Evolutionary conservation across 2,888 invertebrate species (phyloP).

Genomic region (Noctua comes): DNA sequence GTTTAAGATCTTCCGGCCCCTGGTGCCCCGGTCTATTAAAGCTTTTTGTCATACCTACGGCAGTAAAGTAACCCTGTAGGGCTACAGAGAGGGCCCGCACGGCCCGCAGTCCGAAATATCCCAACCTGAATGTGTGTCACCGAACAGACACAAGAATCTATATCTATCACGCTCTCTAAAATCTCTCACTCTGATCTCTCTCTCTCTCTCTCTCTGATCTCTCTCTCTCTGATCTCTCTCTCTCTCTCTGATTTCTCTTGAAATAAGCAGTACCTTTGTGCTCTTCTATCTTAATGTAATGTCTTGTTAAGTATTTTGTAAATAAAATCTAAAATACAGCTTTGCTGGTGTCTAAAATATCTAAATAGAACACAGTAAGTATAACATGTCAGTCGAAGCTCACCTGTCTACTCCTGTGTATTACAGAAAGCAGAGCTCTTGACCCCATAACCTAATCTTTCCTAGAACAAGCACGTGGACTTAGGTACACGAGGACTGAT

Average conservation of each 20-base stretch:
- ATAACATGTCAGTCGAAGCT: neutral
- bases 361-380: neutral
- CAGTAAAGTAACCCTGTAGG: neutral
- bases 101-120: neutral
- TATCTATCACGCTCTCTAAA: neutral
- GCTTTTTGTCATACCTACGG: neutral
- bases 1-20: neutral
- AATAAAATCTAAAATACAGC: neutral
- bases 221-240: too few species aligned
- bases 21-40: neutral
- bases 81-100: neutral
- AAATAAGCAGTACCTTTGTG: too few species aligned
- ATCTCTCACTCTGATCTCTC: too few species aligned
- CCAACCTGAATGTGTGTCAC: neutral
- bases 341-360: neutral
- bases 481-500: too few species aligned
- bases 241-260: too few species aligned
- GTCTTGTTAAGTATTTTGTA: too few species aligned
- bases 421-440: neutral
- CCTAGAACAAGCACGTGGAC: neutral
- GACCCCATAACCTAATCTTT: neutral
- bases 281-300: too few species aligned
- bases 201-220: too few species aligned
- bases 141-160: neutral
- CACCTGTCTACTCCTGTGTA: neutral